These are phyloP conservation scores for Peromyscus polionotus DNA, from an alignment of 2,113 vertebrate genomes.

Conservation along the genomic window DNA sequence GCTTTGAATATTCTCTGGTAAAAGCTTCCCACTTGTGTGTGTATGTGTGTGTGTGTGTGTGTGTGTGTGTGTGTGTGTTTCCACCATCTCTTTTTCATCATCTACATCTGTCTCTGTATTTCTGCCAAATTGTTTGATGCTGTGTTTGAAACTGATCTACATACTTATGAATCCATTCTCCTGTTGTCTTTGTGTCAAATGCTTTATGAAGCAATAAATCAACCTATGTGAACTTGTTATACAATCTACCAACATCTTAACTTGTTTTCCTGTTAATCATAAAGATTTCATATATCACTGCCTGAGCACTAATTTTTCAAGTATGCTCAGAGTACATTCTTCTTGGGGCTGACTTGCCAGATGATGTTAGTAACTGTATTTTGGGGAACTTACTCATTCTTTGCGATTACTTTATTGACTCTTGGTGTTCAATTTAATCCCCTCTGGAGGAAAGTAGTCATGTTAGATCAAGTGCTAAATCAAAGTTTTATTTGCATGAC, in stretches of 20 bases:
- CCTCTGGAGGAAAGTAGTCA: conserved; percentile 47
- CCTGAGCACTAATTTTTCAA: conserved; percentile 62
- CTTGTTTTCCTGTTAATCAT: conserved; percentile 4
- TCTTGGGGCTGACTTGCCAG: not conserved
- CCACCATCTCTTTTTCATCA: conserved; percentile 61
- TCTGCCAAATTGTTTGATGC: conserved; percentile 74
- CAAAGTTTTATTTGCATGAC: conserved; percentile 43
- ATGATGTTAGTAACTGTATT: conserved; percentile 41
- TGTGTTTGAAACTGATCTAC: conserved; percentile 67
- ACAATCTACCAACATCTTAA: conserved; percentile 52
- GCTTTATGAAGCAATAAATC: conserved; percentile 77
- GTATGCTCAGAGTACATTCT: not conserved
- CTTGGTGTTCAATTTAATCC: not conserved
- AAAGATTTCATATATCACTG: conserved; percentile 63
- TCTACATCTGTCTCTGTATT: conserved; percentile 68
- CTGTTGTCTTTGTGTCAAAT: conserved; percentile 63
- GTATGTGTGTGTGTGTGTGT: too few relatives aligned
- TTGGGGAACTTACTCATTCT: not conserved
- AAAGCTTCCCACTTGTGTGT: not conserved
- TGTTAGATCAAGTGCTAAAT: conserved; percentile 26
- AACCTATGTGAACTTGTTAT: conserved; percentile 4
- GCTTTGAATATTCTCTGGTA: conserved; percentile 15
- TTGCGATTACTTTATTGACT: conserved; percentile 8
- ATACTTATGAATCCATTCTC: conserved; percentile 63
- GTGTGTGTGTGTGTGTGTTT: not conserved